phyloP scores from a whole-genome alignment of 2,888 invertebrate genomes.

The Athalia rosae region DNA sequence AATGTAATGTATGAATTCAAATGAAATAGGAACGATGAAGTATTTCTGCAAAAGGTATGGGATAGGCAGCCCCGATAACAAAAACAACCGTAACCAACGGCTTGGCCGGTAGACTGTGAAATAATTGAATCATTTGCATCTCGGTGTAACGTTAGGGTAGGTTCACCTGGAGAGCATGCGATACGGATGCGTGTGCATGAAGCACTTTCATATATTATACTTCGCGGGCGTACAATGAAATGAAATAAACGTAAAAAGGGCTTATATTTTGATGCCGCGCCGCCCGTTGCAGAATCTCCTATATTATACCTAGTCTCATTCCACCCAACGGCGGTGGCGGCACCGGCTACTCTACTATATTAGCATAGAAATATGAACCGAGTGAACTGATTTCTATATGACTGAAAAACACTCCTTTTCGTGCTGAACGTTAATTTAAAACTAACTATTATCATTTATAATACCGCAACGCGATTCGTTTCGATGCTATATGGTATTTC shows the following conservation, averaged over 20 bases:
- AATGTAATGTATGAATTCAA: conserved; percentile 8
- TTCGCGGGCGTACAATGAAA: neutral
- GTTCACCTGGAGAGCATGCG: neutral
- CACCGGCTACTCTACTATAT: neutral
- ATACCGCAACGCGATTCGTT: no score
- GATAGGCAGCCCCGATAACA: conserved; percentile 17
- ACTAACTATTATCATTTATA: neutral
- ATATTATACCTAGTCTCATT: conserved; percentile 25
- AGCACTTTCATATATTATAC: neutral
- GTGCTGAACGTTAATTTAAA: conserved; percentile 1
- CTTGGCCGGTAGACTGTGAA: conserved; percentile 30
- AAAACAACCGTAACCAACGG: conserved; percentile 29
- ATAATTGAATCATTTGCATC: conserved; percentile 42
- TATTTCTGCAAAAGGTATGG: conserved; percentile 17
- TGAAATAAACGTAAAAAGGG: conserved; percentile 26
- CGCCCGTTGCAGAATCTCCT: neutral
- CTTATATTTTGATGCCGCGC: neutral
- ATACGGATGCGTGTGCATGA: conserved; percentile 31
- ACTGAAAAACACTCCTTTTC: neutral
- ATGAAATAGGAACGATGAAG: conserved; percentile 36
- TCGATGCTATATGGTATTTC: no score
- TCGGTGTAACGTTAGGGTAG: neutral
- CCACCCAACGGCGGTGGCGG: neutral
- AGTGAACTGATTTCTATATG: neutral
- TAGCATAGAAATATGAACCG: conserved; percentile 38